These are phyloP conservation scores for Hydraecia micacea DNA, from an alignment of 2,888 invertebrate genomes.

Conservation along the genomic window DNA sequence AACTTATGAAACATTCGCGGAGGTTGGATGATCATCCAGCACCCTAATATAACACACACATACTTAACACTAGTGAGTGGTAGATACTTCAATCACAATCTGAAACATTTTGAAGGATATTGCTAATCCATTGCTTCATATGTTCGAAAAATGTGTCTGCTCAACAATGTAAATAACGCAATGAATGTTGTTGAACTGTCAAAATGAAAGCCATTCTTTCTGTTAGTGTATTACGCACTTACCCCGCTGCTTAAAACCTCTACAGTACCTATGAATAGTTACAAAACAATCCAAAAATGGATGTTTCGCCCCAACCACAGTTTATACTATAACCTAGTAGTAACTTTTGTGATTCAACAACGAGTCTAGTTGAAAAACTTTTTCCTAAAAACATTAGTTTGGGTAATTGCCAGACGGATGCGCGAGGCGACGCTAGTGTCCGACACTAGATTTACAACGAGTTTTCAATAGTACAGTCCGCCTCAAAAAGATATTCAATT, in stretches of 20 bases:
- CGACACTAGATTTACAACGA: conserved; percentile 58
- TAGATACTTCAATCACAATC: too few species aligned
- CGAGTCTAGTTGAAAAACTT: conserved; percentile 56
- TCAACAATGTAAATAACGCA: too few species aligned
- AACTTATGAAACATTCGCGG: not conserved
- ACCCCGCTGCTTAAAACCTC: not conserved
- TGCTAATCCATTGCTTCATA: too few species aligned
- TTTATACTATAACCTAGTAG: conserved; percentile 31
- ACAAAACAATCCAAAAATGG: not conserved
- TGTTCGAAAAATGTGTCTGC: too few species aligned
- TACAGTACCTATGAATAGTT: not conserved
- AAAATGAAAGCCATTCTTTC: too few species aligned
- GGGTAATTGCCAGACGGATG: conserved; percentile 61
- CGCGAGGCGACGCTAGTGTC: conserved; percentile 57
- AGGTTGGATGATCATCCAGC: not conserved
- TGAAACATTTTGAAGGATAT: too few species aligned
- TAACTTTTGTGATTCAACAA: conserved; percentile 24
- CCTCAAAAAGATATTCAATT: not conserved
- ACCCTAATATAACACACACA: too few species aligned
- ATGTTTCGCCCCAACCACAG: conserved; percentile 15
- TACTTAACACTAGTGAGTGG: too few species aligned
- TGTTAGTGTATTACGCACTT: not conserved
- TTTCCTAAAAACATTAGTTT: conserved; percentile 62
- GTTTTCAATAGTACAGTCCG: conserved; percentile 47
- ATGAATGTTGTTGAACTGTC: too few species aligned